Evolutionary conservation across 1,140 invertebrate genomes (phyloP).

Genomic region (Eumaeus atala): DNA sequence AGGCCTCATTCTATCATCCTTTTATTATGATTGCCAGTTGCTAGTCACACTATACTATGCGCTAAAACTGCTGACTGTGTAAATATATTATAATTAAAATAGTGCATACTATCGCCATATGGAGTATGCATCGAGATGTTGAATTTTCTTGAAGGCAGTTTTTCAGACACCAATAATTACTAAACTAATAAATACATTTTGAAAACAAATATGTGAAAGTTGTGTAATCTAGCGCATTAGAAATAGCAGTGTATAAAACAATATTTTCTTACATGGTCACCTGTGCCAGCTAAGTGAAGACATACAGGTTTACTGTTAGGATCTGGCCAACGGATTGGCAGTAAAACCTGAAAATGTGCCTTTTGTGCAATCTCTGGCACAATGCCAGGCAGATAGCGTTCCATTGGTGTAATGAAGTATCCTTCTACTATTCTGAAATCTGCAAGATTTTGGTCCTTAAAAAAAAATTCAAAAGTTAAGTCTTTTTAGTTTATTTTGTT

Average conservation of each 20-base stretch:
- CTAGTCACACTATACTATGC: no score
- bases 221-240: no score
- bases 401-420: slow-evolving; percentile 91
- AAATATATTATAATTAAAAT: no score
- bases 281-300: slow-evolving; percentile 96
- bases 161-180: no score
- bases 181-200: no score
- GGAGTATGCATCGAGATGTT: no score
- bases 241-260: neutral
- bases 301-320: slow-evolving; percentile 87
- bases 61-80: no score
- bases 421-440: slow-evolving; percentile 90
- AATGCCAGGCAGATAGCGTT: slow-evolving; percentile 87
- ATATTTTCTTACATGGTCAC: slow-evolving; percentile 91
- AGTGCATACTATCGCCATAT: no score
- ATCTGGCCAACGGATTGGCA: slow-evolving; percentile 87
- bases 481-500: neutral
- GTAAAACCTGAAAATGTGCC: slow-evolving; percentile 88
- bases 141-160: no score
- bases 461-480: slow-evolving; percentile 18
- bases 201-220: no score
- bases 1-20: no score
- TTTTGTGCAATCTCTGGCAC: slow-evolving; percentile 88
- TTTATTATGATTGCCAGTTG: no score
- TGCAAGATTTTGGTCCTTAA: slow-evolving; percentile 83